These are phyloP conservation scores for Hoplostethus mediterraneus DNA, from an alignment of 2,797 vertebrate species.

Conservation along the genomic window DNA sequence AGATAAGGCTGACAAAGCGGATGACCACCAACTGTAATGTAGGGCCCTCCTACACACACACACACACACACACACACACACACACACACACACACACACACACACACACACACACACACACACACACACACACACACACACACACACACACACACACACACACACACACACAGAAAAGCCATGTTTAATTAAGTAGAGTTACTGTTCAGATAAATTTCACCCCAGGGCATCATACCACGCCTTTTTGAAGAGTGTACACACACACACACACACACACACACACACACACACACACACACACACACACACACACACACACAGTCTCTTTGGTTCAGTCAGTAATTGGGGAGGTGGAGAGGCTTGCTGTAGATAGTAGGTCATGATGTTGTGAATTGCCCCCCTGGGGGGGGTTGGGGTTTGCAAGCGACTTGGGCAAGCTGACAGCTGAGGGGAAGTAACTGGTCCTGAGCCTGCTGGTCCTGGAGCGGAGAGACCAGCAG, in stretches of 20 bases:
- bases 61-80: neutral
- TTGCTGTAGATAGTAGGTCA: slow-evolving; percentile 9
- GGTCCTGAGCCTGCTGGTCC: too few relatives aligned
- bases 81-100: neutral
- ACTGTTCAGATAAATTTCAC: slow-evolving; percentile 40
- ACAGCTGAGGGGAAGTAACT: too few relatives aligned
- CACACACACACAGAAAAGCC: slow-evolving; percentile 5
- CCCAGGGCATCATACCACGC: slow-evolving; percentile 37
- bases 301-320: neutral
- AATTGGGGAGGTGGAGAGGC: neutral
- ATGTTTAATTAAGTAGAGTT: slow-evolving; percentile 54
- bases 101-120: slow-evolving; percentile 5
- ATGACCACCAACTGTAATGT: too few relatives aligned
- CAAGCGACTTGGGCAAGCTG: too few relatives aligned
- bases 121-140: slow-evolving; percentile 5
- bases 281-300: neutral
- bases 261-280: too few relatives aligned
- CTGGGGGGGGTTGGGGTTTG: too few relatives aligned
- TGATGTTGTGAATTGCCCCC: slow-evolving; percentile 3
- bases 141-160: slow-evolving; percentile 5
- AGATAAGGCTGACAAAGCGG: too few relatives aligned
- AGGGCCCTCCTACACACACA: too few relatives aligned
- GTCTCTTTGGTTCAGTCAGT: slow-evolving; percentile 4
- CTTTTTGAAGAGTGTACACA: slow-evolving; percentile 8
- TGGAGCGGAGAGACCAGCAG: too few relatives aligned